Evolutionary conservation across 2,113 vertebrate species (phyloP).

Genomic region (Heterocephalus glaber): DNA sequence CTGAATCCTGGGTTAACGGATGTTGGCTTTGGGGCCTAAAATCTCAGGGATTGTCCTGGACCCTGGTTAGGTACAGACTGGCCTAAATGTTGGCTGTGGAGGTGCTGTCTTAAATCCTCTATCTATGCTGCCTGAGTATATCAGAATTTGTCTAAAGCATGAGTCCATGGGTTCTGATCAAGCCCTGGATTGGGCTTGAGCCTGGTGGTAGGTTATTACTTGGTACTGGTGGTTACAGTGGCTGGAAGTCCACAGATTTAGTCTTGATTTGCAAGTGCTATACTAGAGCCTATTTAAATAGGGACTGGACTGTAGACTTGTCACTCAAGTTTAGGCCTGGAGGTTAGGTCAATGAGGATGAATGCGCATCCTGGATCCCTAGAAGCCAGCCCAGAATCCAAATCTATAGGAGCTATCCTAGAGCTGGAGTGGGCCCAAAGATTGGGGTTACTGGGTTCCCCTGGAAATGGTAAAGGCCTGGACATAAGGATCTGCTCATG

Average conservation of each 20-base stretch:
- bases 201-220: background rate
- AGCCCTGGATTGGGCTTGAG: background rate
- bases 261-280: rapidly evolving
- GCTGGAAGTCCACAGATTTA: background rate
- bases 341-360: background rate
- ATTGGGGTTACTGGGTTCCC: background rate
- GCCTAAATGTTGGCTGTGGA: background rate
- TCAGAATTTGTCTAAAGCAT: background rate
- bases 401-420: rapidly evolving
- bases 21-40: background rate
- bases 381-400: too few relatives aligned
- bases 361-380: background rate
- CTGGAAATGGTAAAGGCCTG: background rate
- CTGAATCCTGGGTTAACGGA: background rate
- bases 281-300: background rate
- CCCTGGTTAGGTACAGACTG: background rate
- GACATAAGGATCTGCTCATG: background rate
- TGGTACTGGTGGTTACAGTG: background rate
- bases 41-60: background rate
- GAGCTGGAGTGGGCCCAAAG: background rate
- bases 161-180: background rate
- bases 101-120: background rate
- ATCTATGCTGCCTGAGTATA: background rate
- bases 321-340: rapidly evolving
- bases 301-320: background rate